These are phyloP conservation scores for Dynastes hyllus DNA, from an alignment of 2,888 invertebrate genomes.

Conservation along the genomic window DNA sequence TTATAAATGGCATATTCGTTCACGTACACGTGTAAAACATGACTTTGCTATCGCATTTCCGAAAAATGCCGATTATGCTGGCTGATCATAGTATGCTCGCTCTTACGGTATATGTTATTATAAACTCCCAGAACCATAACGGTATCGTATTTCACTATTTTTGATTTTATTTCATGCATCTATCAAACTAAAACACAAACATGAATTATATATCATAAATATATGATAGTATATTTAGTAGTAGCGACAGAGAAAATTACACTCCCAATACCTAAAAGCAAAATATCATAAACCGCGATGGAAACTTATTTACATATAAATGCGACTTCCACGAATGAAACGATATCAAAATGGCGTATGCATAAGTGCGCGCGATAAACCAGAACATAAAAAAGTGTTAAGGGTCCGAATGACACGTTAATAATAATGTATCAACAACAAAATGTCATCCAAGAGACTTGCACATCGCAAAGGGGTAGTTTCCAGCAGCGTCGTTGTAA, in stretches of 20 bases:
- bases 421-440: constrained; percentile 50
- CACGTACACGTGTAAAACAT: too few relatives aligned
- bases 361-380: constrained; percentile 21
- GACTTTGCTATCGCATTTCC: too few relatives aligned
- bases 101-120: too few relatives aligned
- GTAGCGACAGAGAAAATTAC: background rate
- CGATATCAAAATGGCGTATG: constrained; percentile 5
- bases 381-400: constrained; percentile 23
- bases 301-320: constrained; percentile 37
- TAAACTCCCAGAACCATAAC: too few relatives aligned
- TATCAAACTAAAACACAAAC: too few relatives aligned
- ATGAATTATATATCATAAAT: too few relatives aligned
- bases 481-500: constrained; percentile 54
- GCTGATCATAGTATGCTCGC: too few relatives aligned
- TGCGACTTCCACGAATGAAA: background rate
- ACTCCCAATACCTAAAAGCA: background rate
- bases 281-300: constrained; percentile 2
- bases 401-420: constrained; percentile 33
- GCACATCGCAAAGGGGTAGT: constrained; percentile 61
- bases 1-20: too few relatives aligned
- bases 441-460: constrained; percentile 55
- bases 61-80: too few relatives aligned
- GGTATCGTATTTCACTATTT: too few relatives aligned
- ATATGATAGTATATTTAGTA: too few relatives aligned
- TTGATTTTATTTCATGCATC: too few relatives aligned